These are phyloP conservation scores for Macheiramphus alcinus DNA, from an alignment of 2,113 vertebrate genomes.

Conservation along the genomic window DNA sequence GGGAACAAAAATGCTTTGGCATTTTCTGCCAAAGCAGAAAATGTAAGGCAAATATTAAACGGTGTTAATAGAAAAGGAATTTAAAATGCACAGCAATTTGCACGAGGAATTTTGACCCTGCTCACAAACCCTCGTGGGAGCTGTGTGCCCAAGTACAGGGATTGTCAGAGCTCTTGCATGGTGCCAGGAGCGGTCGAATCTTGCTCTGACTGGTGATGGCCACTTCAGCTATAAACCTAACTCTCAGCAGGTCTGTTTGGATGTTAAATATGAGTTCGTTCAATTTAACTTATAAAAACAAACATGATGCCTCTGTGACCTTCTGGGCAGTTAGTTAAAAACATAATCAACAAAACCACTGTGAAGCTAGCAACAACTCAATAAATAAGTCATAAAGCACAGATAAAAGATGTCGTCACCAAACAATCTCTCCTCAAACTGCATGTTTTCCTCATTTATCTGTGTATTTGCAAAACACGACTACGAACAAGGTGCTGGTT, in stretches of 20 bases:
- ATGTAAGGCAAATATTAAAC: background rate
- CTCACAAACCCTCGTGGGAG: background rate
- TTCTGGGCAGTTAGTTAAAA: background rate
- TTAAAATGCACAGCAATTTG: background rate
- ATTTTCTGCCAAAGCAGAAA: background rate
- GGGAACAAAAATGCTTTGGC: background rate
- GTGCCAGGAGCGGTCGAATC: background rate
- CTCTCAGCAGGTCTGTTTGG: background rate
- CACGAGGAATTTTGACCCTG: background rate
- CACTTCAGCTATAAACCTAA: background rate
- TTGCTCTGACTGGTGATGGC: background rate
- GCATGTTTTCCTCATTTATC: background rate
- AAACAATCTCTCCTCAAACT: constrained; percentile 7
- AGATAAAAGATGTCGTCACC: background rate
- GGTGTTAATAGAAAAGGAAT: background rate
- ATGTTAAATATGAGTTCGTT: background rate
- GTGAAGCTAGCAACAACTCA: background rate
- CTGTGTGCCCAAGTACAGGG: background rate
- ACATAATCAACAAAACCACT: background rate
- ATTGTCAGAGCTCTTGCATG: background rate
- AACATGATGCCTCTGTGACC: background rate
- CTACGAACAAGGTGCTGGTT: background rate
- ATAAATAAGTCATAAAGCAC: background rate
- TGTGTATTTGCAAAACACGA: constrained; percentile 30
- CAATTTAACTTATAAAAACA: background rate